Evolutionary conservation across 2,888 invertebrate genomes (phyloP), one percentile per base, ranked within the genome.

Genomic region (Acronicta aceris): DNA sequence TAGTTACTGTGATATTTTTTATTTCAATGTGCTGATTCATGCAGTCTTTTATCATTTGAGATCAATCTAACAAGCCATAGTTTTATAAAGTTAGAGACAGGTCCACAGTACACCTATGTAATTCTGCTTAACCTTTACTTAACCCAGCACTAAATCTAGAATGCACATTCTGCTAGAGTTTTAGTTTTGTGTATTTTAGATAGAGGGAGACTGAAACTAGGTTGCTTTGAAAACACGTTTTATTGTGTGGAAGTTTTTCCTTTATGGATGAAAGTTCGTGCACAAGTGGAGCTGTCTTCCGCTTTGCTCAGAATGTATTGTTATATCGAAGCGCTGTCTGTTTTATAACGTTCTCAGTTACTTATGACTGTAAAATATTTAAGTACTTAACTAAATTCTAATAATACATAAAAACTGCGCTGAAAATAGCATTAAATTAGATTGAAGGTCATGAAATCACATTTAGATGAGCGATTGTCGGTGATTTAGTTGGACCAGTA

Each of bases 401-500:
- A 43, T 25, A 45, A 45, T 54, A 16, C n/a, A 46, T 13, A 47
- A 69, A 40, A 54, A 51, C 16, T 17, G 9, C 9, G 7, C 30
- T 50, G 45, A 50, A 62, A 52, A 45, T 52, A 38, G 10, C 13
- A 47, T 42, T 7, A 47, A 41, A 76, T 42, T 7, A 47, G 38
- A 76, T 49, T 70, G 71, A 67, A 62, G 71, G 76, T 78, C 75
- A 78, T 76, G 71, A 79, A 78, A 76, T 77, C 58, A 65, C 56
- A 75, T 76, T 79, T 68, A 65, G 60, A 73, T 82, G 79, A 79
- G 68, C 72, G 71, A 78, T 81, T 78, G 76, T 76, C 70, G 74
- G 65, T 79, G 76, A 78, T 81, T 81, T 80, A 85, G 84, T 79
- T 73, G 84, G 81, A 82, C 84, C 87, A 81, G 81, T 87, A 89